Percentiles rank a stretch among this genome's conserved stretches.
phyloP scores from a whole-genome alignment of 2,797 vertebrate species.

The Ispidina picta region DNA sequence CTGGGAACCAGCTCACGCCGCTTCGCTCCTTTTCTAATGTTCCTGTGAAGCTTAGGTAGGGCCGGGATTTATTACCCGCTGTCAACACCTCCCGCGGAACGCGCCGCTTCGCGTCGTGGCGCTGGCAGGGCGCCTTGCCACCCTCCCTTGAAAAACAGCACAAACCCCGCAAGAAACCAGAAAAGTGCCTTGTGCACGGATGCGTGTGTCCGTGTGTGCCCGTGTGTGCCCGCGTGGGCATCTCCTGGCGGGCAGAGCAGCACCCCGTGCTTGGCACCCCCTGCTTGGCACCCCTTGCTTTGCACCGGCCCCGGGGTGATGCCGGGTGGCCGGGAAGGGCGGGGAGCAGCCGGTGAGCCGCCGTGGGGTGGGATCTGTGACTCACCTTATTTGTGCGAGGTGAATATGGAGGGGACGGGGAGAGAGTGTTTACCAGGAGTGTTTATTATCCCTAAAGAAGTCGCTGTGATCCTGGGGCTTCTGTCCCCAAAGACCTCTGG shows the following conservation, averaged over 20 bases:
- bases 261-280: no score
- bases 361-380: constrained; percentile 71
- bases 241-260: no score
- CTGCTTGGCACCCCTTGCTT: constrained; percentile 28
- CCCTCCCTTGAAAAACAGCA: not conserved
- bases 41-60: constrained; percentile 86
- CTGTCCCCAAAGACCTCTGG: constrained; percentile 47
- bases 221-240: not conserved
- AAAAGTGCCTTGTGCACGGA: not conserved
- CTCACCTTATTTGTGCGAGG: constrained; percentile 68
- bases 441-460: constrained; percentile 72
- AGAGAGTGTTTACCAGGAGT: constrained; percentile 64
- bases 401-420: constrained; percentile 49
- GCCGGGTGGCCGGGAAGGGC: not conserved
- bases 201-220: not conserved
- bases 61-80: constrained; percentile 87
- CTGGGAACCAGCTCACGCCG: constrained; percentile 82
- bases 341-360: constrained; percentile 9
- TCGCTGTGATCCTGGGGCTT: constrained; percentile 35
- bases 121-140: constrained; percentile 78
- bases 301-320: constrained; percentile 15
- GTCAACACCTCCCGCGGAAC: constrained; percentile 87
- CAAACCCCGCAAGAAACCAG: not conserved
- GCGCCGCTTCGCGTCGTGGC: constrained; percentile 80
- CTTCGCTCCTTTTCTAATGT: constrained; percentile 85